Evolutionary conservation across 2,797 vertebrate species (phyloP).

Genomic region (Hemibagrus guttatus): DNA sequence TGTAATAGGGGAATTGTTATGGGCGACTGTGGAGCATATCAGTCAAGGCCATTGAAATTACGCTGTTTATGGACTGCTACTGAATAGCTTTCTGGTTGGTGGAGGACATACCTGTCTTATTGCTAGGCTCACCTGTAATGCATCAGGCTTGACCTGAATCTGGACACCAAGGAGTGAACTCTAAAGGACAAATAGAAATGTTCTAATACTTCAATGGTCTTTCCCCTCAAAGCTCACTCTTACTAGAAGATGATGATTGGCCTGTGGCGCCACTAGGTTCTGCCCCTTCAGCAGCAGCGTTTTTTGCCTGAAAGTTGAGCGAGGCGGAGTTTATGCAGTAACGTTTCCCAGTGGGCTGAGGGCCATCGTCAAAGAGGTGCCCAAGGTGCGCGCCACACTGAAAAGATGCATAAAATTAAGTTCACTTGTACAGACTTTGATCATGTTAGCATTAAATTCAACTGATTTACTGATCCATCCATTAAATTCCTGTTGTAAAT

Average conservation of each 20-base stretch:
- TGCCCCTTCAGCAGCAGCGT: conserved; percentile 29
- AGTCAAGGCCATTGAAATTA: conserved; percentile 36
- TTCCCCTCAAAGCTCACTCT: conserved; percentile 51
- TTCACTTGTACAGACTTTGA: background rate
- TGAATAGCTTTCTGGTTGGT: conserved; percentile 33
- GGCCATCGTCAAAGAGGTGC: conserved; percentile 95
- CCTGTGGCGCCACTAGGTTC: conserved; percentile 29
- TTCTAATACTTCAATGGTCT: conserved; percentile 28
- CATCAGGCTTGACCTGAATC: conserved; percentile 41
- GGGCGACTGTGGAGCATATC: conserved; percentile 14
- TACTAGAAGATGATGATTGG: conserved; percentile 47
- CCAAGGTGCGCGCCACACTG: conserved; percentile 97
- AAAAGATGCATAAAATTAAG: conserved; percentile 52
- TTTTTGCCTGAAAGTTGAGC: conserved; percentile 80
- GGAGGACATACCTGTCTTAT: conserved; percentile 15
- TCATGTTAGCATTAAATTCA: background rate
- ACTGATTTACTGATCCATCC: background rate
- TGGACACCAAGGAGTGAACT: conserved; percentile 30
- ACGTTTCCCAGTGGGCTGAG: conserved; percentile 89
- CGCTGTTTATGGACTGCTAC: conserved; percentile 3
- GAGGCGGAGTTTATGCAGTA: conserved; percentile 97
- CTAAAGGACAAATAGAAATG: conserved; percentile 19
- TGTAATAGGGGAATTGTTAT: conserved; percentile 1
- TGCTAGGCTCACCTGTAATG: conserved; percentile 34
- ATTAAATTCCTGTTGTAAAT: background rate